Base-by-base conservation (phyloP, 2,888 invertebrate genomes). In the Folsomia manolachei region DNA sequence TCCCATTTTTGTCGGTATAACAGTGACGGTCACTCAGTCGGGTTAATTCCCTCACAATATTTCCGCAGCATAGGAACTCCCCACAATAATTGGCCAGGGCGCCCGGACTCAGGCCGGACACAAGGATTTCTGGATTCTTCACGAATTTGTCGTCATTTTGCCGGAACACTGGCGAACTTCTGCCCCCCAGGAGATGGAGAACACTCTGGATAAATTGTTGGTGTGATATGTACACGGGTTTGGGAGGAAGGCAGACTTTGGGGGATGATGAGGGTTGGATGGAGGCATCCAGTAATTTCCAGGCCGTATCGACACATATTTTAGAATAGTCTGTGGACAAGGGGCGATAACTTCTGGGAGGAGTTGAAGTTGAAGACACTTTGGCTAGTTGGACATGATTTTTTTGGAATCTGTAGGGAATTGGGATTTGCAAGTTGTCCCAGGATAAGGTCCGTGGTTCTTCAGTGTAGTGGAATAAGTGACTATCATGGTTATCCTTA, bases 171-270 rank as follows among this genome's bases (percentile, higher is more conserved):
- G 56, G 14, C 0, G 81, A 81, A 53, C 70, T 75, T 25, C 79
- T 73, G 14, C 79, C 81, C 62, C 70, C 69, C n/a, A 80, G 56
- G 1, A 81, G 72, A 67, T 80, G 78, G 9, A 81, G 63, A 18
- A 73, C 52, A 27, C 78, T 72, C 9, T 76, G 70, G 4, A 81
- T 63, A 64, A 80, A 80, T 21, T 79, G 69, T 0, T 66, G 25
- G 1, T 72, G 11, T 24, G 75, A 24, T 61, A 79, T 72, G 25
- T 75, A 70, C 25, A 62, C 27, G 9, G 71, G 73, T 39, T 73
- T 73, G 21, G 7, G 11, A 14, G 7, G 4, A 14, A 21, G 21
- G 11, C 4, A 4, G 56, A 56, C 19, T 14, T 51, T 61, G 27
- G 63, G 2, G 71, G 65, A 19, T 25, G 18, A 14, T 39, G 24